Conservation (phyloP, 2,888 invertebrate species). For the Neocrepidodera transversa region DNA sequence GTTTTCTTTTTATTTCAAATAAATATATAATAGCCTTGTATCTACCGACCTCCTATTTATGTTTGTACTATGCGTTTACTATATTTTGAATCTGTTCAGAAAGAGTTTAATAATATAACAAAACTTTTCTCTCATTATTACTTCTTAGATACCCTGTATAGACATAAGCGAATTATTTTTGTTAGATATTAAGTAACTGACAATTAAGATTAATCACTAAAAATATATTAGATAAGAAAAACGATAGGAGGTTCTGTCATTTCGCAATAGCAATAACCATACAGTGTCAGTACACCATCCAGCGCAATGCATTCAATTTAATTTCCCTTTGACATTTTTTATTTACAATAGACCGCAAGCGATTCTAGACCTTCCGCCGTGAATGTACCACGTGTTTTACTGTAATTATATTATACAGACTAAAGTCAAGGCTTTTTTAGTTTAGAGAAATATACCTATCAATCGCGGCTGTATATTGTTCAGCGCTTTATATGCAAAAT, state of each 20-base stretch:
- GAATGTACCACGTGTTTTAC: constrained; percentile 50
- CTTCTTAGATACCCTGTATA: too few species aligned
- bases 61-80: too few species aligned
- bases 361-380: constrained; percentile 21
- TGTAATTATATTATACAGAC: constrained; percentile 48
- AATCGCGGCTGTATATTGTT: constrained; percentile 22
- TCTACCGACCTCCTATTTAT: too few species aligned
- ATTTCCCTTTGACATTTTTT: constrained; percentile 15
- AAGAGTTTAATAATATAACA: too few species aligned
- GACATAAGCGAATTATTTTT: too few species aligned
- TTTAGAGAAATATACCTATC: constrained; percentile 36
- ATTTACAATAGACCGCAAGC: constrained; percentile 22
- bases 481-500: constrained; percentile 38
- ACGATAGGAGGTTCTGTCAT: constrained; percentile 2
- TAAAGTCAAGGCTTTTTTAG: constrained; percentile 54
- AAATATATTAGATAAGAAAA: constrained; percentile 2
- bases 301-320: neutral
- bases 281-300: neutral
- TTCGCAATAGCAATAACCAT: neutral
- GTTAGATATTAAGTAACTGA: too few species aligned
- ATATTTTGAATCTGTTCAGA: too few species aligned
- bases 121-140: too few species aligned
- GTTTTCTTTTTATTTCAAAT: too few species aligned
- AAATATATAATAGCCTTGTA: too few species aligned
- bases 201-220: too few species aligned